Evolutionary conservation across 2,797 vertebrate species (phyloP), one percentile per base, ranked within the genome.

Genomic region (Cephalopachus bancanus): DNA sequence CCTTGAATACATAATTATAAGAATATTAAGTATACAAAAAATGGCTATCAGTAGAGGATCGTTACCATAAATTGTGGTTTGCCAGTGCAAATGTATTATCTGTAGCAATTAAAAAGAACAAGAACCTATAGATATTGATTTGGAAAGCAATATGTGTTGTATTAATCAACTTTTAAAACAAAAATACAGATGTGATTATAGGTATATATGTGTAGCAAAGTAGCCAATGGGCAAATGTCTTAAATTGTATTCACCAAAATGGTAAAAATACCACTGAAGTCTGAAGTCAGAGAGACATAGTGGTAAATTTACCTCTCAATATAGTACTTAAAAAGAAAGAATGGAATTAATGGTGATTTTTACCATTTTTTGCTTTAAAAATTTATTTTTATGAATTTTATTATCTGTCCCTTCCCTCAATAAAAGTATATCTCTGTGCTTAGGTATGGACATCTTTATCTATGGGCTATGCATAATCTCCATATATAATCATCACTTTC

Each of bases 181-280:
- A 93, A 91, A 93, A 87, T 75, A 49, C 5, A 51, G 17, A 89
- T 81, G 28, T 86, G 49, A 75, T 76, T 95, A 49, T 86, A 79
- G 53, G 10, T 28, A 51, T 3, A 67, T 30, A 67, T 88, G 26
- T 55, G 8, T 33, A 92, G 49, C 11, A 81, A 92, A 95, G 90
- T 78, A 57, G 51, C 14, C 33, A 74, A 0, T 74, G 14, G 37
- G 26, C 24, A 94, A 91, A 33, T 91, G 22, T 62, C 57, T 78
- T 81, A 51, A 84, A 71, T 96, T 95, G 30, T 84, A 83, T 49
- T 93, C 51, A 49, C n/a, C 62, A 93, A 93, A 75, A 87, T 80
- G 9, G 65, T 60, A 80, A 88, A 94, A 44, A 69, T 92, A 74
- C 24, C 5, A 76, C n/a, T 67, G 67, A 6, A 7, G 17, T 90